Evolutionary conservation across 2,888 invertebrate species (phyloP).

Genomic region (Idaea dimidiata): DNA sequence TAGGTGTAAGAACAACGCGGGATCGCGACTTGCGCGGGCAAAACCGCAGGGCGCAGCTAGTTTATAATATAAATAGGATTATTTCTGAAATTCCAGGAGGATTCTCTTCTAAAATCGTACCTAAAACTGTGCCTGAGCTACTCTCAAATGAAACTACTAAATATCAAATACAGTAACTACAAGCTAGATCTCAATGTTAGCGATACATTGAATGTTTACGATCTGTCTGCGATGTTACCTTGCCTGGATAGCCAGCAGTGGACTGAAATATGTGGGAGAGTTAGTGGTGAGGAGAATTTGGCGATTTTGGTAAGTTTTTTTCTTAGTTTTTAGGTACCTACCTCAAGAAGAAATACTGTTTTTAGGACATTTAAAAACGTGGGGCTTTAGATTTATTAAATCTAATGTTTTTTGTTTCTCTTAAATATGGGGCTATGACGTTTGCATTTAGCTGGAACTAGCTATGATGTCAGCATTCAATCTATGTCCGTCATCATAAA

Average conservation of each 20-base stretch:
- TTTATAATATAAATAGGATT: conserved; percentile 6
- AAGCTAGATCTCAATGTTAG: conserved; percentile 40
- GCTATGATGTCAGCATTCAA: too few species aligned
- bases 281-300: conserved; percentile 42
- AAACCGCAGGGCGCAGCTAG: too few species aligned
- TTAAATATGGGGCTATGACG: too few species aligned
- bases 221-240: conserved; percentile 55
- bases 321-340: neutral
- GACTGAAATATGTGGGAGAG: conserved; percentile 43
- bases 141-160: conserved; percentile 61
- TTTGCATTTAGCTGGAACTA: too few species aligned
- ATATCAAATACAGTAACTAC: conserved; percentile 62
- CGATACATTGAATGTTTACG: conserved; percentile 40
- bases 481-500: too few species aligned
- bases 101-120: conserved; percentile 48
- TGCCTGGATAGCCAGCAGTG: conserved; percentile 58
- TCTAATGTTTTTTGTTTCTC: too few species aligned
- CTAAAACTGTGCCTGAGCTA: conserved; percentile 56
- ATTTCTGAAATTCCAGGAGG: conserved; percentile 53
- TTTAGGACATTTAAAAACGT: too few species aligned
- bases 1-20: too few species aligned
- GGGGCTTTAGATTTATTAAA: too few species aligned
- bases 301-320: conserved; percentile 55
- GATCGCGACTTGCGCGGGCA: too few species aligned
- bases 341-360: too few species aligned